Conservation (phyloP, 1,140 invertebrate genomes). For the Magallana gigas region DNA sequence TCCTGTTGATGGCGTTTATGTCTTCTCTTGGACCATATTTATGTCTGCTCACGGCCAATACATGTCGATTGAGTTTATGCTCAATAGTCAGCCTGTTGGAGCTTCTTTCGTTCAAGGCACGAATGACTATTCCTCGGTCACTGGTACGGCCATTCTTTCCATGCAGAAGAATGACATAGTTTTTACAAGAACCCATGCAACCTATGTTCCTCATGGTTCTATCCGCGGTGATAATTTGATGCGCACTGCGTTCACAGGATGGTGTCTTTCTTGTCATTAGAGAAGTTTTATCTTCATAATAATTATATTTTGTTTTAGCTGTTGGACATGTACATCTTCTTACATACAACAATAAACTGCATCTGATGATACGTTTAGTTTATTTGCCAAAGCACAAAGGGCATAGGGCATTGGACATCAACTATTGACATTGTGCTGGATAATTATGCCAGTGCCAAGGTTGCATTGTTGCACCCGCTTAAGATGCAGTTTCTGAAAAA, state of each 20-base stretch:
- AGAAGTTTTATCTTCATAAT: background rate
- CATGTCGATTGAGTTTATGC: background rate
- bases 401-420: no score
- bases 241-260: background rate
- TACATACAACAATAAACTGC: no score
- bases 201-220: background rate
- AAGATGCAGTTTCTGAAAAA: no score
- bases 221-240: background rate
- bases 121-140: background rate
- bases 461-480: no score
- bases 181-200: background rate
- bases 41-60: background rate
- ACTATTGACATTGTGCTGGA: no score
- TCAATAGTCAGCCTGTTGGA: background rate
- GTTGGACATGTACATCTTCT: no score
- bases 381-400: no score
- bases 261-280: conserved; percentile 5
- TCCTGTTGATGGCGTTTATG: conserved; percentile 43
- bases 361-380: no score
- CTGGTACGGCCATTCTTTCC: background rate
- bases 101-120: background rate
- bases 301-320: no score
- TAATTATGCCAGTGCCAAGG: no score
- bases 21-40: conserved; percentile 45
- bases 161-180: background rate